A percentile compares a stretch with the other conserved stretches of the same genome.
Evolutionary conservation across 1,140 invertebrate genomes (phyloP).

Genomic region (Lordiphosa collinella): DNA sequence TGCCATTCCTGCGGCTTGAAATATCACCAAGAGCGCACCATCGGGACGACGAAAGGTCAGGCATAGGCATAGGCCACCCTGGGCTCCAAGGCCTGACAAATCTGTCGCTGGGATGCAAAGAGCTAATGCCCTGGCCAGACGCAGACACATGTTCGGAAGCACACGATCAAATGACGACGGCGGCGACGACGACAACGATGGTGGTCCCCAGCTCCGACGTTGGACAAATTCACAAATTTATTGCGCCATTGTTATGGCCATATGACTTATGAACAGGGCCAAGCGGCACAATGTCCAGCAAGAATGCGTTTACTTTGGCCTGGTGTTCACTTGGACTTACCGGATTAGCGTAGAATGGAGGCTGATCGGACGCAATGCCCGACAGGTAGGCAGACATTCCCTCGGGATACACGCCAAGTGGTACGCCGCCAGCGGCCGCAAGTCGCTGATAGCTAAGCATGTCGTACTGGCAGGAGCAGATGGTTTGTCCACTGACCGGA

Average conservation of each 20-base stretch:
- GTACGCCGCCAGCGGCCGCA: conserved; percentile 84
- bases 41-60: conserved; percentile 45
- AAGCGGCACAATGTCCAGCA: not conserved
- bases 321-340: conserved; percentile 83
- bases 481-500: conserved; percentile 93
- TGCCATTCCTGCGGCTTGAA: conserved; percentile 45
- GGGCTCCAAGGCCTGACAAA: conserved; percentile 57
- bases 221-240: conserved; percentile 77
- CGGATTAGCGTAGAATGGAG: conserved; percentile 89
- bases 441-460: conserved; percentile 90
- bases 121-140: conserved; percentile 9
- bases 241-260: conserved; percentile 66
- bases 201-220: conserved; percentile 54
- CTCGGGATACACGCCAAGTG: conserved; percentile 86
- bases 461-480: conserved; percentile 95
- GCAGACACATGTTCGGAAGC: conserved; percentile 59
- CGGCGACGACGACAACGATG: conserved; percentile 29
- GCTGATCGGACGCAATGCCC: conserved; percentile 88
- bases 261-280: conserved; percentile 67
- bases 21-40: conserved; percentile 39
- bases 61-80: conserved; percentile 32
- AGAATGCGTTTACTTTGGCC: too few species aligned
- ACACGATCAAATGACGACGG: conserved; percentile 67
- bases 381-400: conserved; percentile 90
- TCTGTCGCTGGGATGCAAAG: conserved; percentile 46